Percentiles rank a stretch among this genome's conserved stretches.
These are phyloP conservation scores for Stenotaenia linearis DNA, from an alignment of 2,888 invertebrate species.

Conservation along the genomic window DNA sequence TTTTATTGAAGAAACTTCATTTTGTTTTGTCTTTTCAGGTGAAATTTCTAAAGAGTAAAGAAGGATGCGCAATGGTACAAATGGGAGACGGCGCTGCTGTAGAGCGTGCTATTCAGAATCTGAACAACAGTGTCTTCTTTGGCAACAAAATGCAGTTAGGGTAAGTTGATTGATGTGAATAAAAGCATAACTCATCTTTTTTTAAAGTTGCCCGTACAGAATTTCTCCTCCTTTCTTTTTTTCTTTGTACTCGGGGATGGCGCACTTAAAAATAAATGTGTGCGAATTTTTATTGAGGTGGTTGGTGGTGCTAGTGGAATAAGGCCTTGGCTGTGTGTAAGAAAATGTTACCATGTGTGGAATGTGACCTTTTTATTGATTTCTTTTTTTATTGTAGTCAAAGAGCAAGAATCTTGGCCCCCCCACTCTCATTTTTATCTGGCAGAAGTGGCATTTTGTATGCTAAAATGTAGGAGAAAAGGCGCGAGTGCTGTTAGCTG, in stretches of 20 bases:
- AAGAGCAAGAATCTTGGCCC: slow-evolving; percentile 11
- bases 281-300: background rate
- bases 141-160: slow-evolving; percentile 67
- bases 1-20: background rate
- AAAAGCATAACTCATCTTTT: slow-evolving; percentile 27
- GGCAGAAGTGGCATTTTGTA: slow-evolving; percentile 4
- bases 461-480: background rate
- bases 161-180: slow-evolving; percentile 44
- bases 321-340: background rate
- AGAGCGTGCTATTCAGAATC: slow-evolving; percentile 88
- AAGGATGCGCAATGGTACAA: slow-evolving; percentile 98
- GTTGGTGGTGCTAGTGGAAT: background rate
- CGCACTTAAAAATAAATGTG: slow-evolving; percentile 5
- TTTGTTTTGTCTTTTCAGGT: slow-evolving; percentile 53
- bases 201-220: background rate
- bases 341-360: slow-evolving; percentile 15
- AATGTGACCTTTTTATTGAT: slow-evolving; percentile 19
- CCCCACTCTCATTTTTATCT: slow-evolving; percentile 2
- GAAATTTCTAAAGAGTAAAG: slow-evolving; percentile 96
- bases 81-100: slow-evolving; percentile 94
- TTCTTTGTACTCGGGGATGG: background rate
- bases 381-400: slow-evolving; percentile 19
- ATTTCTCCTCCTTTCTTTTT: too few species aligned
- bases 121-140: slow-evolving; percentile 83
- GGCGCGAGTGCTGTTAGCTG: background rate